These are phyloP conservation scores for Drosophila nr. medialis DNA, from an alignment of 2,888 invertebrate genomes.

Conservation along the genomic window DNA sequence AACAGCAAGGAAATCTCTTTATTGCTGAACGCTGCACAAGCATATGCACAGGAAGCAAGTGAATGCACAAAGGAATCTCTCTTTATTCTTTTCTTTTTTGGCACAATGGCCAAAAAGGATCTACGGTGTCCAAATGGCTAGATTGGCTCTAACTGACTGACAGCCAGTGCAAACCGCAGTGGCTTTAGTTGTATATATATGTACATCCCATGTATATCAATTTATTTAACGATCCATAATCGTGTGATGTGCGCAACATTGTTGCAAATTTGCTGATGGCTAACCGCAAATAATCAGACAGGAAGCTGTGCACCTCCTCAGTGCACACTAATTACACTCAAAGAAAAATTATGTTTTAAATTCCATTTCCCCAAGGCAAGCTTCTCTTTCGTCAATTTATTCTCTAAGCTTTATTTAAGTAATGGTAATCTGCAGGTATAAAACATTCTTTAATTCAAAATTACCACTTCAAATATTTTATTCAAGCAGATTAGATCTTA, in stretches of 20 bases:
- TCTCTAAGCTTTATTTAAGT: neutral
- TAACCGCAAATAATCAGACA: constrained; percentile 77
- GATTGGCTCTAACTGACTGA: constrained; percentile 51
- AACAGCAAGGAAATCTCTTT: constrained; percentile 63
- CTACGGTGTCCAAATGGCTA: constrained; percentile 48
- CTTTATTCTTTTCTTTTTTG: constrained; percentile 39
- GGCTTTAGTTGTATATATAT: neutral
- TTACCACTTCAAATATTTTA: no score
- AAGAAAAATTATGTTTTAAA: neutral
- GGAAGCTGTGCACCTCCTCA: constrained; percentile 48
- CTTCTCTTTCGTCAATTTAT: neutral
- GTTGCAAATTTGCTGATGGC: constrained; percentile 65
- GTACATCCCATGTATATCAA: constrained; percentile 1
- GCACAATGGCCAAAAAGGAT: constrained; percentile 70
- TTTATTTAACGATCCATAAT: constrained; percentile 18
- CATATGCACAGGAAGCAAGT: constrained; percentile 65
- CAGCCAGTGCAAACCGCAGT: constrained; percentile 40
- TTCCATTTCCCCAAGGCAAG: neutral
- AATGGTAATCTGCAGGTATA: no score
- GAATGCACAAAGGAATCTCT: constrained; percentile 45
- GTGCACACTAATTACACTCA: constrained; percentile 4
- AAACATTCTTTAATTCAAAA: no score
- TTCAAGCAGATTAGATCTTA: neutral
- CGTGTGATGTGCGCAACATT: constrained; percentile 46
- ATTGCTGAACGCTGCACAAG: constrained; percentile 56